These are phyloP conservation scores for Odontomyia ornata DNA, from an alignment of 2,888 invertebrate species.

Conservation along the genomic window DNA sequence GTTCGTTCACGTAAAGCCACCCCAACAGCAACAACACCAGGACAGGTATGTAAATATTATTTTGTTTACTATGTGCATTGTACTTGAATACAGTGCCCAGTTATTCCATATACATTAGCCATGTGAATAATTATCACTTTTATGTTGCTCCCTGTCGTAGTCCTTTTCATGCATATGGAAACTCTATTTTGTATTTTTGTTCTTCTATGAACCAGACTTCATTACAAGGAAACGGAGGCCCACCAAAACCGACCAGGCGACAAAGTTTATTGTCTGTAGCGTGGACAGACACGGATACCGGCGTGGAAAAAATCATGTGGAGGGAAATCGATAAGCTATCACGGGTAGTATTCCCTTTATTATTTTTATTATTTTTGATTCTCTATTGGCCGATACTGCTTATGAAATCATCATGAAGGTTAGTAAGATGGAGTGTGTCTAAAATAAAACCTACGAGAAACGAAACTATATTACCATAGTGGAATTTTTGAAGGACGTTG, in stretches of 20 bases:
- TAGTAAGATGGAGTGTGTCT: not conserved
- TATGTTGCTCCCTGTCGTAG: slow-evolving; percentile 26
- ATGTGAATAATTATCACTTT: slow-evolving; percentile 4
- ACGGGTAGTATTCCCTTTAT: slow-evolving; percentile 77
- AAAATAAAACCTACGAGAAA: not conserved
- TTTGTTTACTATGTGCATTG: not conserved
- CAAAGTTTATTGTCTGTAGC: slow-evolving; percentile 68
- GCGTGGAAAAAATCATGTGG: slow-evolving; percentile 79
- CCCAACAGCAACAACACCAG: slow-evolving; percentile 64
- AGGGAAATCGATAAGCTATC: slow-evolving; percentile 81
- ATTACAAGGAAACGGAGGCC: slow-evolving; percentile 64
- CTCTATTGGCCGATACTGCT: slow-evolving; percentile 83
- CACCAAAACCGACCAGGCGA: slow-evolving; percentile 62
- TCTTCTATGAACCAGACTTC: slow-evolving; percentile 56
- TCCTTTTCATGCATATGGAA: slow-evolving; percentile 28
- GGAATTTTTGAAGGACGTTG: not conserved
- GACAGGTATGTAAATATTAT: slow-evolving; percentile 58
- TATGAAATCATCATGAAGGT: slow-evolving; percentile 68
- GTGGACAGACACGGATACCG: slow-evolving; percentile 73
- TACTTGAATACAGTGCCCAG: not conserved
- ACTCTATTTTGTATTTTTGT: slow-evolving; percentile 39
- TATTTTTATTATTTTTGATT: slow-evolving; percentile 80
- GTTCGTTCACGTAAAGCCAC: slow-evolving; percentile 70
- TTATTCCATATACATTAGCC: not conserved
- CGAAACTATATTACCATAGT: not conserved